phyloP scores from a whole-genome alignment of 2,797 vertebrate species.

The Acanthurus lineatus region DNA sequence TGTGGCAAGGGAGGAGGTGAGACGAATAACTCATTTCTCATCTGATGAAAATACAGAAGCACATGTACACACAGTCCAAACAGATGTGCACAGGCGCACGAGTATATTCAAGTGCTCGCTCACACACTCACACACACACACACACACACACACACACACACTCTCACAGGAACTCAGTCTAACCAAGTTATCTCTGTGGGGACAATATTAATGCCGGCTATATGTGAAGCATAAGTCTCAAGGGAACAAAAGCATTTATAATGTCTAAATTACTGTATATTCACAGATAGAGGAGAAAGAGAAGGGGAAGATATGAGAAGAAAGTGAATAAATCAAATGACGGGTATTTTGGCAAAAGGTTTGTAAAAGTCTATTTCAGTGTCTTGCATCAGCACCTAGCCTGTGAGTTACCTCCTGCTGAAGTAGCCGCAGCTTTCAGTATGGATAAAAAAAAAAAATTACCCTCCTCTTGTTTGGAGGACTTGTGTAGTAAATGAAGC shows the following conservation, averaged over 20 bases:
- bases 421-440: slow-evolving; percentile 46
- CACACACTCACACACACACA: slow-evolving; percentile 9
- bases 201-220: slow-evolving; percentile 54
- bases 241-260: slow-evolving; percentile 58
- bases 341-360: slow-evolving; percentile 61
- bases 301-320: slow-evolving; percentile 4
- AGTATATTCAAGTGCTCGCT: not conserved
- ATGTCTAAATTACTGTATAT: slow-evolving; percentile 38
- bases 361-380: slow-evolving; percentile 77
- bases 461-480: slow-evolving; percentile 29
- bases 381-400: slow-evolving; percentile 77
- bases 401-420: slow-evolving; percentile 56
- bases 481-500: slow-evolving; percentile 40
- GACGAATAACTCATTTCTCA: slow-evolving; percentile 61
- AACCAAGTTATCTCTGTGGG: slow-evolving; percentile 30
- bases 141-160: slow-evolving; percentile 6
- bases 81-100: slow-evolving; percentile 8
- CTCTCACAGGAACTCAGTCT: slow-evolving; percentile 19
- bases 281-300: slow-evolving; percentile 14
- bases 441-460: not conserved
- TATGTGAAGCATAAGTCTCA: slow-evolving; percentile 54
- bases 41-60: slow-evolving; percentile 48
- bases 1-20: slow-evolving; percentile 15
- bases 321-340: slow-evolving; percentile 62
- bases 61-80: slow-evolving; percentile 5